Evolutionary conservation across 2,888 invertebrate species (phyloP).

Genomic region (Temnothorax rugatulus): DNA sequence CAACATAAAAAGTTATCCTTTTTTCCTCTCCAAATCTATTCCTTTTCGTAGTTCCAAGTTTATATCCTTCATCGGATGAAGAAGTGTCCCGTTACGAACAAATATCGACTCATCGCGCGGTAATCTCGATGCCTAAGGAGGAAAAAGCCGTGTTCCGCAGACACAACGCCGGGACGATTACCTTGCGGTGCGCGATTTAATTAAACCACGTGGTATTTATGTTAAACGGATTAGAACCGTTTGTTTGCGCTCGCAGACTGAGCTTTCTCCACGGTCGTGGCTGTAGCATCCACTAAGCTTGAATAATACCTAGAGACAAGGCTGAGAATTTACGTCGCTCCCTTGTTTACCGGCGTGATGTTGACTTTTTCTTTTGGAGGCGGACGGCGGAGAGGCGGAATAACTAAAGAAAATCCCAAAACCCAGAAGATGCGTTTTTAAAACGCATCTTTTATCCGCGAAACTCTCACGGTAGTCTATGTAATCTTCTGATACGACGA

Average conservation of each 20-base stretch:
- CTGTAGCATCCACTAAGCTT: slow-evolving; percentile 74
- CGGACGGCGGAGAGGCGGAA: slow-evolving; percentile 39
- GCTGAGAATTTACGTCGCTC: slow-evolving; percentile 74
- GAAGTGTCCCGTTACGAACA: slow-evolving; percentile 18
- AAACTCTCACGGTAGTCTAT: slow-evolving; percentile 32
- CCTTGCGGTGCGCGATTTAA: slow-evolving; percentile 72
- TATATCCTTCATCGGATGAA: slow-evolving; percentile 15
- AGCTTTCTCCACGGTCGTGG: slow-evolving; percentile 62
- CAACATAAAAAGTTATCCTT: background rate
- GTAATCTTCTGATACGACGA: slow-evolving; percentile 45
- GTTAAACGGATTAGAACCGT: slow-evolving; percentile 82
- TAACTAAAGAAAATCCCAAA: slow-evolving; percentile 62
- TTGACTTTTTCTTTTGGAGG: slow-evolving; percentile 73
- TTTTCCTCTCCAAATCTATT: background rate
- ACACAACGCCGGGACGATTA: slow-evolving; percentile 56
- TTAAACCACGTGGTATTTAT: slow-evolving; percentile 78
- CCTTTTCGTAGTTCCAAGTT: background rate
- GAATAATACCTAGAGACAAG: slow-evolving; percentile 79
- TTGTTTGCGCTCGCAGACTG: slow-evolving; percentile 76
- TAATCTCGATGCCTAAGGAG: slow-evolving; percentile 42
- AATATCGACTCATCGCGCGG: slow-evolving; percentile 34
- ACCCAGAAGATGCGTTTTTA: slow-evolving; percentile 38
- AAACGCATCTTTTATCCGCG: slow-evolving; percentile 35
- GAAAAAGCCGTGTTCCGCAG: slow-evolving; percentile 36
- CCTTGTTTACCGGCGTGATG: slow-evolving; percentile 71